phyloP scores from a whole-genome alignment of 1,140 invertebrate species.

The Brachionus rubens region DNA sequence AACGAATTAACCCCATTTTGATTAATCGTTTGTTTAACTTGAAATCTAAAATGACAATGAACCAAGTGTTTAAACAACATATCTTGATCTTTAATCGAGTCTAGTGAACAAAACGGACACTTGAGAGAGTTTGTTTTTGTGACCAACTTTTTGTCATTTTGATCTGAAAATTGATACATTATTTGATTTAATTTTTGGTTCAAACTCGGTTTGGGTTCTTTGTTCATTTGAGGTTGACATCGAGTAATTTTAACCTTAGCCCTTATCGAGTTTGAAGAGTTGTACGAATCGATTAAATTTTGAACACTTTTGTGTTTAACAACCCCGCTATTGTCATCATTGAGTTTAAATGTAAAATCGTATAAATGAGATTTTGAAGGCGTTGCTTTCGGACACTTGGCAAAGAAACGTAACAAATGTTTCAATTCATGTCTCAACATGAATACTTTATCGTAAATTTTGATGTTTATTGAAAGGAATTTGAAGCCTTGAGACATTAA shows the following conservation, averaged over 20 bases:
- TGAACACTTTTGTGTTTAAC: background rate
- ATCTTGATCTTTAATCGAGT: background rate
- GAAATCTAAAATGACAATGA: conserved; percentile 37
- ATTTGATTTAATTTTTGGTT: background rate
- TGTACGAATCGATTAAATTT: background rate
- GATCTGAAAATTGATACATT: background rate
- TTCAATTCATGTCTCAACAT: background rate
- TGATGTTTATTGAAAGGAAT: background rate
- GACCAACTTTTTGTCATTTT: background rate
- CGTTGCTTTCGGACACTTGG: background rate
- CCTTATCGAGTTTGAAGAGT: background rate
- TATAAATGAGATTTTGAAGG: conserved; percentile 9
- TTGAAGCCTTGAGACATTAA: background rate
- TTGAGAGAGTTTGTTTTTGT: background rate
- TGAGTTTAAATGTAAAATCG: conserved; percentile 8
- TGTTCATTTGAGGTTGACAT: background rate
- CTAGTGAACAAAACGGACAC: conserved; percentile 10
- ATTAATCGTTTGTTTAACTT: background rate
- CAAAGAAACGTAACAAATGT: background rate
- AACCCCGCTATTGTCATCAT: background rate
- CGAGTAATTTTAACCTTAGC: background rate
- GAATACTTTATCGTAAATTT: background rate
- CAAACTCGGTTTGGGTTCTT: background rate
- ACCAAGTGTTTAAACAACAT: conserved; percentile 13
- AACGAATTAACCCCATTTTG: background rate